Percentiles rank a stretch among this genome's conserved stretches.
Evolutionary conservation across 2,113 vertebrate species (phyloP).

Genomic region (Lycocorax pyrrhopterus): DNA sequence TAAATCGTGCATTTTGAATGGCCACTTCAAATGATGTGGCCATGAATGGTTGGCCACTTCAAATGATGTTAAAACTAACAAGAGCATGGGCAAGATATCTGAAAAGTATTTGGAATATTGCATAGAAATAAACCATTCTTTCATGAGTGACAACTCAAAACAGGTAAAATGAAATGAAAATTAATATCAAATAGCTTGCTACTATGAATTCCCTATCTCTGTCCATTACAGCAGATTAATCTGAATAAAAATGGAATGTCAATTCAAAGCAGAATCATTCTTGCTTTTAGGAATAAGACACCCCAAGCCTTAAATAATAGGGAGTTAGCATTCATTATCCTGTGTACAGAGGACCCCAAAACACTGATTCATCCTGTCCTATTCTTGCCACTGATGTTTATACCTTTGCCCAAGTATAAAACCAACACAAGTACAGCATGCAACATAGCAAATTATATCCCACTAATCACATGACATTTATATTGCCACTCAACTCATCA

Average conservation of each 20-base stretch:
- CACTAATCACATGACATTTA: neutral
- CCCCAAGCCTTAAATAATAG: neutral
- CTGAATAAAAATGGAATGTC: neutral
- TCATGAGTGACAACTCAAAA: neutral
- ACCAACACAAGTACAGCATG: neutral
- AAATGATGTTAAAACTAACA: neutral
- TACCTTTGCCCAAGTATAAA: neutral
- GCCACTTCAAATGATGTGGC: neutral
- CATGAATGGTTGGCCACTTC: neutral
- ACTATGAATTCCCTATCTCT: neutral
- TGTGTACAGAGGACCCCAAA: neutral
- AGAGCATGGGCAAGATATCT: neutral
- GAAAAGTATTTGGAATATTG: neutral
- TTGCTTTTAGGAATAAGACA: neutral
- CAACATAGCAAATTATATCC: neutral
- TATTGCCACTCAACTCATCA: neutral
- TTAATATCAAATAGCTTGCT: neutral
- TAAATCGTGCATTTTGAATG: slow-evolving; percentile 1
- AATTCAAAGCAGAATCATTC: neutral
- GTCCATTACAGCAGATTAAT: neutral
- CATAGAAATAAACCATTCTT: neutral
- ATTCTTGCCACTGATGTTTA: neutral
- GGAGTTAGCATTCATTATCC: neutral
- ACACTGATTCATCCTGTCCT: neutral
- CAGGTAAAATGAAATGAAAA: neutral